Base-by-base conservation (phyloP, 2,797 vertebrate species). In the Gambusia yucatana region DNA sequence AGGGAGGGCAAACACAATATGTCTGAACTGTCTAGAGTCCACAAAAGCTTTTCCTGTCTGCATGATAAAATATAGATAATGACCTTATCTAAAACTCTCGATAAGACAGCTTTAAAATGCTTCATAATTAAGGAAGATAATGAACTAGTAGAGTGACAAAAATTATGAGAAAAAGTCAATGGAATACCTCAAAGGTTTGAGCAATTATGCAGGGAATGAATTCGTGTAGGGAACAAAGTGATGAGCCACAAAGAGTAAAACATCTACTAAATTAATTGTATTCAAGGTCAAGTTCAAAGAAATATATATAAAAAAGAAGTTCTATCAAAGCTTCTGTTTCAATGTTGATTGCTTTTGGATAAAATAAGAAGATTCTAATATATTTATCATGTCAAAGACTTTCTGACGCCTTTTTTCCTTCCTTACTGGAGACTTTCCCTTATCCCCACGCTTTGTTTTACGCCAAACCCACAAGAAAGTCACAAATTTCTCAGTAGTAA, bases 221-320 rank as follows among this genome's bases (percentile, higher is more conserved):
- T 77, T 33, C 16, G 76, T 57, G n/a, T 48, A 1, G 41, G 47
- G 77, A 77, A 78, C 25, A 78, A 76, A 78, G 30, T 17, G 25
- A 30, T 2, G 1, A 28, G 6, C 28, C 43, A 73, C 8, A 46
- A 41, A 75, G 59, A 79, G 61, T 77, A 43, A 76, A 78, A 78
- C 48, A 46, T 61, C 9, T 50, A 48, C 17, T 57, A 70, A 72
- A 81, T 13, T 57, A 78, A 10, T 65, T 52, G 47, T 41, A 48
- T 7, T 73, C 44, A 87, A 78, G 71, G 59, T 63, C 46, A 74
- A 9, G 33, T 55, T 48, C 1, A 43, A 59, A 78, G 14, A 61
- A 17, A 78, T 17, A 39, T 39, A 22, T 39, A 78, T 17, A 36
- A 4, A 67, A 6, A 46, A 47, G 3, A 46, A 47, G 43, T 44